These are phyloP conservation scores for Choristoneura fumiferana DNA, from an alignment of 1,140 invertebrate species.

Conservation along the genomic window DNA sequence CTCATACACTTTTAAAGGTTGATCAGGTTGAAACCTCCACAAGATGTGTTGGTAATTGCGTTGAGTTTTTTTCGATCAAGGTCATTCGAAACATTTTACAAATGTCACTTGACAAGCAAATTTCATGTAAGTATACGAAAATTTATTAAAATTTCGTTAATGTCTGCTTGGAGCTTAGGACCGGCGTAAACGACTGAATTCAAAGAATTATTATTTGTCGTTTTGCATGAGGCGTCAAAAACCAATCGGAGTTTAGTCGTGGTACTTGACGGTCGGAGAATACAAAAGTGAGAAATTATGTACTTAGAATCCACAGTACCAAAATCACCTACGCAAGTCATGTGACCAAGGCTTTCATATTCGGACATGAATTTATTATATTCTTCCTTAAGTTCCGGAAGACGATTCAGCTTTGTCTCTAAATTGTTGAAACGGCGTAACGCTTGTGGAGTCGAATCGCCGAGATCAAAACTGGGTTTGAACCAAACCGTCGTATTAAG, in stretches of 20 bases:
- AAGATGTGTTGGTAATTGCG: slow-evolving; percentile 16
- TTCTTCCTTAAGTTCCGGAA: too few relatives aligned
- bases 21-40: neutral
- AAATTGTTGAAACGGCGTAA: too few relatives aligned
- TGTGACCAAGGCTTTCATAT: too few relatives aligned
- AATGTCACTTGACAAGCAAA: slow-evolving; percentile 6
- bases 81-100: slow-evolving; percentile 18
- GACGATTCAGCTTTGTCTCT: too few relatives aligned
- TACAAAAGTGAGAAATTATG: too few relatives aligned
- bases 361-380: too few relatives aligned
- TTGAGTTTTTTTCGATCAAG: neutral
- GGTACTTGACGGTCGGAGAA: neutral
- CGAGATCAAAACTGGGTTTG: too few relatives aligned
- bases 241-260: neutral
- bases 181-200: neutral
- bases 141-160: neutral
- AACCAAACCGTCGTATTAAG: too few relatives aligned
- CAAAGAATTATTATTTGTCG: slow-evolving; percentile 1
- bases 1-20: slow-evolving; percentile 35
- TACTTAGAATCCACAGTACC: too few relatives aligned
- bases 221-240: neutral
- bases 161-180: slow-evolving; percentile 3
- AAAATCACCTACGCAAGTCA: too few relatives aligned
- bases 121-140: slow-evolving; percentile 3
- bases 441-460: too few relatives aligned